Conservation (phyloP, 1,140 invertebrate genomes). For the Araneus ventricosus region DNA sequence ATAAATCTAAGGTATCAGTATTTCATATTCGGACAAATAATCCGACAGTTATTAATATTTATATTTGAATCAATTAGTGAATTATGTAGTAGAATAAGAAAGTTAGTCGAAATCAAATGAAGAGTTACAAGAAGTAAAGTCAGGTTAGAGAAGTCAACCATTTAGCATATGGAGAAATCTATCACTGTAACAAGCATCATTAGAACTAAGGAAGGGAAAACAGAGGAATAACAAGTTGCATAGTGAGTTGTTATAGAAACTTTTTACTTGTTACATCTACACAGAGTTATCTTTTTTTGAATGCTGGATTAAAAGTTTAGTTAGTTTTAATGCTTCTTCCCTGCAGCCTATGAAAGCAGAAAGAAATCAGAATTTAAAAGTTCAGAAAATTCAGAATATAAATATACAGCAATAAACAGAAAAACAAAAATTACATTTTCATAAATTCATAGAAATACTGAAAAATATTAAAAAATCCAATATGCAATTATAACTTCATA, state of each 20-base stretch:
- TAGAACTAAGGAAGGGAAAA: neutral
- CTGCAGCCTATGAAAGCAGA: slow-evolving; percentile 75
- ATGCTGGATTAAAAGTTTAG: slow-evolving; percentile 71
- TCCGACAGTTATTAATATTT: neutral
- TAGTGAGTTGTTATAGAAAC: neutral
- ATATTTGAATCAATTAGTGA: neutral
- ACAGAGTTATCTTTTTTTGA: slow-evolving; percentile 27
- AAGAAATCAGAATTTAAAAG: slow-evolving; percentile 64
- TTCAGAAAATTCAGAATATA: neutral
- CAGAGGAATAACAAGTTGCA: slow-evolving; percentile 5
- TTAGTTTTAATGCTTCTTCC: slow-evolving; percentile 76
- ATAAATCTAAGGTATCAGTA: neutral
- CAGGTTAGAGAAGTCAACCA: neutral
- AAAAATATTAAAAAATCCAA: too few species aligned
- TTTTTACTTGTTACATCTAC: slow-evolving; percentile 13
- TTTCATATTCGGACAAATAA: neutral
- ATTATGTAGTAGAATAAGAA: neutral
- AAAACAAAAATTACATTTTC: too few species aligned
- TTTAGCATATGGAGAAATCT: slow-evolving; percentile 53
- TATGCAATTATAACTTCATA: too few species aligned
- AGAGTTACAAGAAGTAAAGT: neutral
- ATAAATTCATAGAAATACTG: too few species aligned
- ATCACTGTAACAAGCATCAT: slow-evolving; percentile 1
- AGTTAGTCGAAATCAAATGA: neutral
- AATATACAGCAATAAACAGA: too few species aligned